These are phyloP conservation scores for Rhineura floridana DNA, from an alignment of 2,113 vertebrate species.

Conservation along the genomic window DNA sequence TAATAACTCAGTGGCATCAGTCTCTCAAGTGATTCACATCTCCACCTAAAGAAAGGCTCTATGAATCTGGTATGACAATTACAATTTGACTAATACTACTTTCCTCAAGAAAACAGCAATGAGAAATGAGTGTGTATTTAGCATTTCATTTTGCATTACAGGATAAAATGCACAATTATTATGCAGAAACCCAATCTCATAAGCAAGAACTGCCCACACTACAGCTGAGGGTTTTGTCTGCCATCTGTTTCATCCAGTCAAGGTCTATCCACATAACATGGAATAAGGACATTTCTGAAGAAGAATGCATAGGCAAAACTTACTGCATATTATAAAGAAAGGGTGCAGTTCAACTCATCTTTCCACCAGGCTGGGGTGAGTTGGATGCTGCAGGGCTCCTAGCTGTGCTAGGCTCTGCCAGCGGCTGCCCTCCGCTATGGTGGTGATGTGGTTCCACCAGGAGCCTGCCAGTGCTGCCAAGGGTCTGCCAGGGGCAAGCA, in stretches of 20 bases:
- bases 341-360: too few species aligned
- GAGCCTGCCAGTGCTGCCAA: too few species aligned
- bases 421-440: too few species aligned
- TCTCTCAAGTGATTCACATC: background rate
- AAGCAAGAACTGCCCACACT: background rate
- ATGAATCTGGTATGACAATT: background rate
- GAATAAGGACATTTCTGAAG: background rate
- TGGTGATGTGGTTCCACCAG: too few species aligned
- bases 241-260: background rate
- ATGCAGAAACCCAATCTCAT: background rate
- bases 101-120: background rate
- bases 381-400: too few species aligned
- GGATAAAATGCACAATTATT: background rate
- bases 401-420: too few species aligned
- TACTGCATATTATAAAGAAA: background rate
- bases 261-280: background rate
- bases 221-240: background rate
- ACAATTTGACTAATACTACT: background rate
- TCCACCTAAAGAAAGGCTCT: background rate
- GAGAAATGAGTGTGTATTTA: background rate
- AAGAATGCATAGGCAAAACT: background rate
- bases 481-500: too few species aligned
- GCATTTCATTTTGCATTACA: background rate
- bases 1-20: background rate
- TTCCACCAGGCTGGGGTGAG: too few species aligned